Percentiles rank a stretch among this genome's conserved stretches.
phyloP scores from a whole-genome alignment of 2,113 vertebrate genomes.

The Ovis canadensis region DNA sequence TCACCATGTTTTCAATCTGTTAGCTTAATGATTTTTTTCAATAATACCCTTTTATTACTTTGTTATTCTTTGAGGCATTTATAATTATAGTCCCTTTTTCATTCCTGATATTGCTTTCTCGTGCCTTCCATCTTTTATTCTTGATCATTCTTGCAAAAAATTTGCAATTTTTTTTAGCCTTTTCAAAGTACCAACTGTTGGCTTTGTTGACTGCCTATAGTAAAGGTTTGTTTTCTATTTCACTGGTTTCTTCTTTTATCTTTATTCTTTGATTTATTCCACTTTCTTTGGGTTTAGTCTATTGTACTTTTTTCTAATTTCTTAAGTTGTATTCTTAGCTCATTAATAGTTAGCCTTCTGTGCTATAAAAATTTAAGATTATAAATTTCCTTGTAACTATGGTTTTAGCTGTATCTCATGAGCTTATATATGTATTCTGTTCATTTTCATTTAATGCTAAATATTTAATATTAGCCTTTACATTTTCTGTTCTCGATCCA shows the following conservation, averaged over 20 bases:
- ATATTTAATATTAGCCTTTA: neutral
- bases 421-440: neutral
- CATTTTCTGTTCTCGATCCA: neutral
- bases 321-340: neutral
- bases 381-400: neutral
- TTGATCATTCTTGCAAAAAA: neutral
- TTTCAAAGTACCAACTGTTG: neutral
- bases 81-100: neutral
- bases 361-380: neutral
- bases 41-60: neutral
- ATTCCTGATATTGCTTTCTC: neutral
- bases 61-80: neutral
- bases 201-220: neutral
- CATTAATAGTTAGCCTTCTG: neutral
- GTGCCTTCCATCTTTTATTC: neutral
- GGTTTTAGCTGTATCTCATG: neutral
- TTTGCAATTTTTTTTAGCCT: neutral
- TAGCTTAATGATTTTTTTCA: neutral
- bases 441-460: neutral
- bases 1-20: neutral
- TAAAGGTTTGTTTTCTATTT: neutral
- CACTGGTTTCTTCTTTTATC: neutral
- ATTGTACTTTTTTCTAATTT: neutral
- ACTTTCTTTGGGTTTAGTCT: neutral
- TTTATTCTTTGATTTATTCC: neutral